A percentile compares a stretch with the other conserved stretches of the same genome.
These are phyloP conservation scores for Cyclina sinensis DNA, from an alignment of 1,140 invertebrate genomes.

Conservation along the genomic window DNA sequence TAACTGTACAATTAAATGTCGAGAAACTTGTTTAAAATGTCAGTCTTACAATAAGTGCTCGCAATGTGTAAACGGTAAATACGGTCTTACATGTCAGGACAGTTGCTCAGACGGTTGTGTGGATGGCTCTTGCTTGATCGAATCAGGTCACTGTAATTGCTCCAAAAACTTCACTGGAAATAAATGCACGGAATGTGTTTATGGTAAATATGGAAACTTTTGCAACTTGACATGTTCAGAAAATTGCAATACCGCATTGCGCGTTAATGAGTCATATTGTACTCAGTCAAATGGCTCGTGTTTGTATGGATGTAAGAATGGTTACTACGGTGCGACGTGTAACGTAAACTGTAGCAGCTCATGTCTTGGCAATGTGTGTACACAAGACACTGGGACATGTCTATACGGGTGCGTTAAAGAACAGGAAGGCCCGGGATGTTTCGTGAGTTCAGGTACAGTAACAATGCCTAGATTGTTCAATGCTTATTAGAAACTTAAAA, in stretches of 20 bases:
- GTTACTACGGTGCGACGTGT: not conserved
- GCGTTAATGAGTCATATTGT: not conserved
- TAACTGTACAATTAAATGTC: not conserved
- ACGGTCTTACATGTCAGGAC: not conserved
- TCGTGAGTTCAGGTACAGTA: no score
- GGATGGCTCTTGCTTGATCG: not conserved
- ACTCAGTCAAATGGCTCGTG: not conserved
- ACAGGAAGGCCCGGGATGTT: not conserved
- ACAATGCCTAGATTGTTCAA: no score
- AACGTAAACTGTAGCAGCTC: not conserved
- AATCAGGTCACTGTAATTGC: not conserved
- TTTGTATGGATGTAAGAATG: not conserved
- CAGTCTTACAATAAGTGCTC: not conserved
- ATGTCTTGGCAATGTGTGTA: not conserved
- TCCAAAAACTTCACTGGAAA: not conserved
- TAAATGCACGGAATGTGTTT: slow-evolving; percentile 3
- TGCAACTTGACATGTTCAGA: not conserved
- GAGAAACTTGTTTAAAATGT: not conserved
- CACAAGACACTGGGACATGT: not conserved
- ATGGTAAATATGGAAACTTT: not conserved
- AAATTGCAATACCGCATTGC: not conserved
- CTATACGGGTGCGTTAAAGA: not conserved
- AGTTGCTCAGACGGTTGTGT: not conserved
- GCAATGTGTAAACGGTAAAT: not conserved
- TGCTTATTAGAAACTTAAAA: no score